phyloP scores from a whole-genome alignment of 2,888 invertebrate genomes.

The Bellardia bayeri region DNA sequence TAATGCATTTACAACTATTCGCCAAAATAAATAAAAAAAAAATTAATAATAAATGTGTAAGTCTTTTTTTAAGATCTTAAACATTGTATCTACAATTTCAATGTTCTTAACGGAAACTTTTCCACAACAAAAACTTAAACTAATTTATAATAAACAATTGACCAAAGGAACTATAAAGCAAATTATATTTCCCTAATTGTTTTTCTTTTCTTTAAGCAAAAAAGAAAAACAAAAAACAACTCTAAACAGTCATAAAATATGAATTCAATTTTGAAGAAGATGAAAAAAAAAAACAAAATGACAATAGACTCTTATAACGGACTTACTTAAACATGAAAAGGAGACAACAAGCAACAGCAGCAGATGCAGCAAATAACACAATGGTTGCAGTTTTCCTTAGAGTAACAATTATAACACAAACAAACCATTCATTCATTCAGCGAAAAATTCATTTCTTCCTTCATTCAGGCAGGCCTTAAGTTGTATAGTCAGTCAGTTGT shows the following conservation, averaged over 20 bases:
- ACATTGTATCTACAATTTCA: not conserved
- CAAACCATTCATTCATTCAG: constrained; percentile 30
- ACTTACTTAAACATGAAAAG: constrained; percentile 13
- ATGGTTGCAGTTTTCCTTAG: constrained; percentile 23
- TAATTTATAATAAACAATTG: constrained; percentile 17
- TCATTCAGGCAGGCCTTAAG: not conserved
- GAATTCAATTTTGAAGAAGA: constrained; percentile 17
- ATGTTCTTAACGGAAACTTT: not conserved
- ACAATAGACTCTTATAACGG: constrained; percentile 8
- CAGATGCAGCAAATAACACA: not conserved
- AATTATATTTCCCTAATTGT: constrained; percentile 7
- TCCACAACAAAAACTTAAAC: not conserved
- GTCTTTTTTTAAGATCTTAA: not conserved
- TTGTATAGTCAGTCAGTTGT: constrained; percentile 2
- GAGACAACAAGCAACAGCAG: not conserved
- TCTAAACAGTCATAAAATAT: constrained; percentile 13
- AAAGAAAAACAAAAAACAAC: not conserved
- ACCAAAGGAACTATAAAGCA: constrained; percentile 20
- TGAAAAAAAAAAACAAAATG: not conserved
- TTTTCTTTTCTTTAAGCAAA: not conserved
- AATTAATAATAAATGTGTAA: no score
- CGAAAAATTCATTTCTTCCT: not conserved
- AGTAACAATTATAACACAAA: constrained; percentile 47
- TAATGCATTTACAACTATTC: no score
- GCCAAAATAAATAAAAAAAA: no score